Percentiles rank a stretch among this genome's conserved stretches.
phyloP scores from a whole-genome alignment of 2,888 invertebrate species.

The Ichneumoninae sp. region DNA sequence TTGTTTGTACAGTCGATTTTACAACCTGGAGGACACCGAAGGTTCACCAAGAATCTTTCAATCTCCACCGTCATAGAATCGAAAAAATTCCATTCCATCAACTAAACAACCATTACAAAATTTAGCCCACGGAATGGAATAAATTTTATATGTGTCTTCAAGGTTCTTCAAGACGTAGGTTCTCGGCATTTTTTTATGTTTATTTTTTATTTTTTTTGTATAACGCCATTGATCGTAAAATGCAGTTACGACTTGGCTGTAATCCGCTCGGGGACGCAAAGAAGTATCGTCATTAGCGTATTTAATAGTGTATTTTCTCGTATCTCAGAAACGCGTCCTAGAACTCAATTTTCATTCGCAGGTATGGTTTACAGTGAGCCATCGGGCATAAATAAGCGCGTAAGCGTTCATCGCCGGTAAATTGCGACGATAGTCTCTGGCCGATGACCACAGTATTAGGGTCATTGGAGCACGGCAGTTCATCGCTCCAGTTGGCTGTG shows the following conservation, averaged over 20 bases:
- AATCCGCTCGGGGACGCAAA: neutral
- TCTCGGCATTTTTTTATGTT: neutral
- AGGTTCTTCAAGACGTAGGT: neutral
- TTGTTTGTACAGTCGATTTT: too few relatives aligned
- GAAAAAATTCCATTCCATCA: too few relatives aligned
- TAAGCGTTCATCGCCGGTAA: neutral
- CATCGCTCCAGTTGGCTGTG: neutral
- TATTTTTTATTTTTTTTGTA: neutral
- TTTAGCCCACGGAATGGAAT: too few relatives aligned
- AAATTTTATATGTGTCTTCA: neutral
- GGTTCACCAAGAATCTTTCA: too few relatives aligned
- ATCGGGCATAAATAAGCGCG: neutral
- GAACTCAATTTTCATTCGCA: constrained; percentile 37
- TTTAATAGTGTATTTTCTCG: neutral
- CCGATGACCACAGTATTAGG: neutral
- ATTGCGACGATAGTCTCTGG: neutral
- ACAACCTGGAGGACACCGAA: too few relatives aligned
- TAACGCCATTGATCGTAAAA: neutral
- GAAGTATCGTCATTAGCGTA: neutral
- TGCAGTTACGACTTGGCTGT: neutral
- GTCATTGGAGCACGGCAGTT: constrained; percentile 6
- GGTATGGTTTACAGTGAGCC: neutral
- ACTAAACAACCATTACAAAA: too few relatives aligned
- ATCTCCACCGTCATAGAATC: too few relatives aligned
- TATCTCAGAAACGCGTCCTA: constrained; percentile 38